Evolutionary conservation across 2,888 invertebrate species (phyloP), one percentile per base, ranked within the genome.

Genomic region (Schizotus pectinicornis): DNA sequence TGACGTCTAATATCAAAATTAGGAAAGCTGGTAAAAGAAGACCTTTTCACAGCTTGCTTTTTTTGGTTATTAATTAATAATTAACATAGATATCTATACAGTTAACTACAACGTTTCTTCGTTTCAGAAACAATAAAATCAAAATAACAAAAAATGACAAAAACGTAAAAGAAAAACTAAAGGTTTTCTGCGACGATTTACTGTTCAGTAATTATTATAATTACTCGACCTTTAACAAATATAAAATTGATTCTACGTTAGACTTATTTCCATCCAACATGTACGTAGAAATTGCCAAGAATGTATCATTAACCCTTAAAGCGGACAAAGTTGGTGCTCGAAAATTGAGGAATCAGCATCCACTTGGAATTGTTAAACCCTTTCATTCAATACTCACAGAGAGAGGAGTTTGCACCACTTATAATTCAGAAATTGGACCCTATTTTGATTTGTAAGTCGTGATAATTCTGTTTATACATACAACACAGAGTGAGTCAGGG

Each of bases 221-320:
- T n/a, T 59, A 59, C 31, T 6, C n/a, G 3, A 33, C 6, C n/a
- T 42, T 59, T 3, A 35, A 55, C 5, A 46, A 50, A 36, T 59
- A 59, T 41, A 55, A 36, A 6, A 46, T 55, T 43, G 55, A 55
- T 2, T 39, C 51, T 22, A 14, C 9, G 13, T 12, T 13, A n/a
- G 59, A 59, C 14, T 14, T 41, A 6, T 7, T 59, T 9, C 13
- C 55, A n/a, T 7, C 55, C 6, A 38, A 50, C n/a, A 2, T 50
- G 13, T 59, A 59, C 32, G 34, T 55, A 6, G 43, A 46, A 14
- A 14, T 38, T 3, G 31, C 45, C 7, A 14, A 30, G 12, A 30
- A 9, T 6, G 1, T 37, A 6, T 6, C 9, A 2, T n/a, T 33
- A 11, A 7, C 2, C 34, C 3, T 14, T 22, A 22, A 22, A 22